Evolutionary conservation across 2,113 vertebrate genomes (phyloP), one percentile per base, ranked within the genome.

Genomic region (Sinocyclocheilus rhinocerous): DNA sequence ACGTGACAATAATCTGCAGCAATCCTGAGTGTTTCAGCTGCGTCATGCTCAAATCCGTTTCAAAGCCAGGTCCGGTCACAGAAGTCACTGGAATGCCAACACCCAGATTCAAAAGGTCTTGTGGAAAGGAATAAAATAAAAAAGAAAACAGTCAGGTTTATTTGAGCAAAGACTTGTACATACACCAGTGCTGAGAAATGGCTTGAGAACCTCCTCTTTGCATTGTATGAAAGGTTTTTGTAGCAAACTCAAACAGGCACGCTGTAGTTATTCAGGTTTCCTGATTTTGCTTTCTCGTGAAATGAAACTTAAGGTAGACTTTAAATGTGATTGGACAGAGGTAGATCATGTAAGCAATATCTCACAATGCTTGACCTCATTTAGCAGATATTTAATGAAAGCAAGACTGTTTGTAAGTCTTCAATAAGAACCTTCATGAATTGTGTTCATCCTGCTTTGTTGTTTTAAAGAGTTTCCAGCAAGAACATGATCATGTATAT

Each of bases 251-350:
- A 24, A 75, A 59, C 20, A n/a, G n/a, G 73, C 20, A 73, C 65
- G 36, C 15, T 69, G 29, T 33, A 33, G 29, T 69, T 69, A 22
- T 4, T 42, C 33, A 33, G 24, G 65, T 36, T 16, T 9, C 0
- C 2, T 45, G 39, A n/a, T 16, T 50, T 76, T 16, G 13, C 36
- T 59, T 78, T 59, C 76, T 20, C 11, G 7, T 78, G 75, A 55
- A 77, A 55, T 55, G 75, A 77, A 77, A 77, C 50, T 77, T 55
- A 55, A 55, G 24, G 75, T 77, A 77, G 48, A 29, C 75, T 45
- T 77, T 15, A 55, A 26, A 59, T 59, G 11, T 78, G 52, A 78
- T 78, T 78, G 76, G 76, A 39, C 52, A 22, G 50, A 2, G 50
- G 29, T 33, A 33, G 29, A 33, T 33, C 29, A 33, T 33, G 29